Conservation (phyloP, 2,888 invertebrate species). For the Allophyes oxyacanthae region DNA sequence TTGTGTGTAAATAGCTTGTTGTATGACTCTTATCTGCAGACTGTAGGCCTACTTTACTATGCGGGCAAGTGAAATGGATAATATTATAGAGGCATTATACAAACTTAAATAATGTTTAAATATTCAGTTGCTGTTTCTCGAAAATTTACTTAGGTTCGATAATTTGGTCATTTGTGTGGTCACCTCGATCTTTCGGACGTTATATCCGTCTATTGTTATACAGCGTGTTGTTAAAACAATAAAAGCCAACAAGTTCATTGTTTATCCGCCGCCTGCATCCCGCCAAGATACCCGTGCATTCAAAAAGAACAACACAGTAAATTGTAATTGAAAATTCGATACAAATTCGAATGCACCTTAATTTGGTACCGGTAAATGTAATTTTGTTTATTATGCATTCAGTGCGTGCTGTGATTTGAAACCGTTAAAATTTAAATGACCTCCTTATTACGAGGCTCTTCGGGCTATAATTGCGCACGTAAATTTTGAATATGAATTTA, state of each 20-base stretch:
- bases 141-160: slow-evolving; percentile 27
- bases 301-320: slow-evolving; percentile 11
- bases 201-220: slow-evolving; percentile 63
- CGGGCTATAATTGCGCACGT: slow-evolving; percentile 35
- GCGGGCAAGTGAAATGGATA: slow-evolving; percentile 9
- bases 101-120: slow-evolving; percentile 19
- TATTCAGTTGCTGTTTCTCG: slow-evolving; percentile 27
- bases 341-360: slow-evolving; percentile 27
- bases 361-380: slow-evolving; percentile 30
- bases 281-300: slow-evolving; percentile 37
- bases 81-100: slow-evolving; percentile 19
- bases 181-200: slow-evolving; percentile 14
- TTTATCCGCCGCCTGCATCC: slow-evolving; percentile 54
- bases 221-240: slow-evolving; percentile 53
- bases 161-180: slow-evolving; percentile 46
- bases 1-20: slow-evolving; percentile 1
- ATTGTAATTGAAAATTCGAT: slow-evolving; percentile 21
- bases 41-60: slow-evolving; percentile 8
- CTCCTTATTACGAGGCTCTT: slow-evolving; percentile 41
- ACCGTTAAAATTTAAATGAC: slow-evolving; percentile 52
- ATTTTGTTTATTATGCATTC: slow-evolving; percentile 56
- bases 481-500: slow-evolving; percentile 35
- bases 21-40: slow-evolving; percentile 13
- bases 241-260: slow-evolving; percentile 63
- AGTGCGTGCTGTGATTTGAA: slow-evolving; percentile 46